Evolutionary conservation across 1,140 invertebrate species (phyloP).

Genomic region (Calosoma granatense): DNA sequence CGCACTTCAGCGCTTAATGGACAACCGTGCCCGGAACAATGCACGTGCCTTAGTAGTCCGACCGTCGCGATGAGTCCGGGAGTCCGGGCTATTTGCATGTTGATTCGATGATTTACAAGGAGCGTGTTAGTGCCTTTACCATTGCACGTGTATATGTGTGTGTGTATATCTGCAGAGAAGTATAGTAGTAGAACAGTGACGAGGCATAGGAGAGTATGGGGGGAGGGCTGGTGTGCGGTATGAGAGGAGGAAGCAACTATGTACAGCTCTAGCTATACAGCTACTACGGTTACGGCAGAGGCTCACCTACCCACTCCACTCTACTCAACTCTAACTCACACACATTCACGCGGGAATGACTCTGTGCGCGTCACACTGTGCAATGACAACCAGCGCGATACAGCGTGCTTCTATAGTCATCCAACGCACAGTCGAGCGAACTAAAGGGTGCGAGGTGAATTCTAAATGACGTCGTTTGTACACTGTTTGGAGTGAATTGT

Average conservation of each 20-base stretch:
- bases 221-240: neutral
- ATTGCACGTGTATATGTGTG: neutral
- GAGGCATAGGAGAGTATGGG: no score
- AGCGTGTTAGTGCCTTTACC: neutral
- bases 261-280: neutral
- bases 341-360: no score
- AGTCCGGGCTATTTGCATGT: slow-evolving; percentile 5
- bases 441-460: neutral
- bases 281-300: no score
- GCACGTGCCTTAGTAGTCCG: neutral
- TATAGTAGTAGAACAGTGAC: neutral
- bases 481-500: neutral
- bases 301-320: no score
- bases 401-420: no score
- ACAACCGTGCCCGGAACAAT: neutral
- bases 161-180: neutral
- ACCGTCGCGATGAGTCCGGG: neutral
- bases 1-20: neutral
- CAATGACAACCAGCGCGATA: no score
- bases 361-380: no score
- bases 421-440: no score
- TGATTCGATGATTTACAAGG: slow-evolving; percentile 7
- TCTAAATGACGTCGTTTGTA: slow-evolving; percentile 2
- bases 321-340: no score
- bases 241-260: neutral